Conservation (phyloP, 2,113 vertebrate genomes). For the Hippocampus mohnikei region DNA sequence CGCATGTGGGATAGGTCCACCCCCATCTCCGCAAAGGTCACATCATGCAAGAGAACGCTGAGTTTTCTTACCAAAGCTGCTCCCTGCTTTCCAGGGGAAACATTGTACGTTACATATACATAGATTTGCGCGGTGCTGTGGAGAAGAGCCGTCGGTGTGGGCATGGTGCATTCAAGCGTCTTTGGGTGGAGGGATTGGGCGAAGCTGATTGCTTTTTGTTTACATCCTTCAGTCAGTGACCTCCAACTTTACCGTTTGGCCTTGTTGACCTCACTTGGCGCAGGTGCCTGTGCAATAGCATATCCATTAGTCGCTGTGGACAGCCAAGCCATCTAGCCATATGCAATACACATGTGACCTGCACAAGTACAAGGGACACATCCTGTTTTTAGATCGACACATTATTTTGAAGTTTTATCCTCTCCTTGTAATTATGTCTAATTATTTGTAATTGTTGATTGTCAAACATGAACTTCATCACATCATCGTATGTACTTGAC, state of each 20-base stretch:
- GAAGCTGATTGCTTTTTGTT: constrained; percentile 41
- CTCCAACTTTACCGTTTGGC: constrained; percentile 52
- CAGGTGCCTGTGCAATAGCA: constrained; percentile 53
- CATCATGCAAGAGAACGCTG: constrained; percentile 49
- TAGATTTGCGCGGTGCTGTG: neutral
- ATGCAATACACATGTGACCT: constrained; percentile 30
- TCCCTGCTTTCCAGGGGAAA: constrained; percentile 51
- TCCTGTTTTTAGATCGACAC: constrained; percentile 8
- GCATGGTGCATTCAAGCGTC: constrained; percentile 23
- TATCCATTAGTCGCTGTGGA: constrained; percentile 47
- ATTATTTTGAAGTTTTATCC: constrained; percentile 27
- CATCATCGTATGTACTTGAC: constrained; percentile 40
- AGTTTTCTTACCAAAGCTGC: constrained; percentile 59
- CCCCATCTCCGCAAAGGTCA: constrained; percentile 56
- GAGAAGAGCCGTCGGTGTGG: constrained; percentile 21
- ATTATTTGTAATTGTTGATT: constrained; percentile 63
- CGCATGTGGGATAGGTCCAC: constrained; percentile 54
- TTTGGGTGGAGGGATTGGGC: constrained; percentile 30
- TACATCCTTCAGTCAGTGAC: constrained; percentile 36
- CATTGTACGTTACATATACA: constrained; percentile 24
- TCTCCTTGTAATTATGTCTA: constrained; percentile 55
- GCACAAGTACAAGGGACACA: constrained; percentile 50
- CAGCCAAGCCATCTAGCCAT: constrained; percentile 40
- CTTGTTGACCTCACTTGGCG: constrained; percentile 36
- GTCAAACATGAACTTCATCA: constrained; percentile 47